Base-by-base conservation (phyloP, 2,888 invertebrate genomes). In the Drosophila anceps region DNA sequence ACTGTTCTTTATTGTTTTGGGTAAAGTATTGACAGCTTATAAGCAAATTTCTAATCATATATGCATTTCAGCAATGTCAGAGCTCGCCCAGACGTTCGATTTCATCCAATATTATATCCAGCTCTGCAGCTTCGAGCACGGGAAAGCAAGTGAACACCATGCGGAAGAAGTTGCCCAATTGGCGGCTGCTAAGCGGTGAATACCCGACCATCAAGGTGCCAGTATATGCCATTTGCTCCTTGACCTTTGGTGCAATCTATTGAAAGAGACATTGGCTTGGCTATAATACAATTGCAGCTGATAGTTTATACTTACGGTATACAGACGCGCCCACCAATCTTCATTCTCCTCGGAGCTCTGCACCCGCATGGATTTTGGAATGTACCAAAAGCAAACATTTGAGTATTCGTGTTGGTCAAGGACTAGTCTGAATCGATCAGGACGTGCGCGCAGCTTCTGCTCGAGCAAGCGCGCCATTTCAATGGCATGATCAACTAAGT, bases 311-410 rank as follows among this genome's bases (percentile, higher is more conserved):
- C 57, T 60, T 84, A 94, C 93, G 68, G 88, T 90, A 81, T 93
- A 93, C 20, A 95, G 67, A 71, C 94, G 92, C 0, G 91, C 72
- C 93, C 94, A 94, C 95, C 95, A 95, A 4, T 93, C 93, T 0
- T 91, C 85, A 0, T 71, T 83, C 83, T 94, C 94, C 35, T 76
- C 63, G 12, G 77, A 71, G 24, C 70, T 73, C 12, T 88, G 66
- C 55, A 95, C 84, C 29, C 92, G 76, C 81, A 95, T 93, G n/a
- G 92, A 93, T 43, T 82, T 93, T 0, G 96, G 95, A 67, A 98
- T 95, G 91, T 96, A 98, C 98, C 98, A 98, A 92, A 98, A 98
- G 92, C 98, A 98, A 1, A 98, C 95, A 90, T 97, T 98, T 24
- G 97, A 96, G 73, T 96, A 96, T 81, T 97, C 96, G 91, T 95